Evolutionary conservation across 1,140 invertebrate species (phyloP), one percentile per base, ranked within the genome.

Genomic region (Tetraneura akinire): DNA sequence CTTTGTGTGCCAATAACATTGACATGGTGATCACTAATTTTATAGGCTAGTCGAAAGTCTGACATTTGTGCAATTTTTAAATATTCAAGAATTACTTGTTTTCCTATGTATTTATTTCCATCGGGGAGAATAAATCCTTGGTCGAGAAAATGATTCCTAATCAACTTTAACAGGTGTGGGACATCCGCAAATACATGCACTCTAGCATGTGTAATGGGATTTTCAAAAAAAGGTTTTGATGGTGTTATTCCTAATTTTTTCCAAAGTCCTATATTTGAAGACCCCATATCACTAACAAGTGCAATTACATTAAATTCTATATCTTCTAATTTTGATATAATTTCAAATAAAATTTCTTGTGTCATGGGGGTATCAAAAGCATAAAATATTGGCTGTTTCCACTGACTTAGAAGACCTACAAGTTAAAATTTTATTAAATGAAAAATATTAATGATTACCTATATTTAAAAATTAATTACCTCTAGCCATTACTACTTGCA

Each of bases 81-180:
- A 49, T 49, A 49, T 16, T 49, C 47, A 16, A 16, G 13, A 49
- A 49, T 49, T 16, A 49, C 18, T 49, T 49, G 47, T 5, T 16
- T 49, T 49, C 47, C 47, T 16, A 49, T 49, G 18, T 16, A 49
- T 49, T 49, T 16, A 16, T 49, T n/a, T n/a, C n/a, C n/a, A 49
- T 49, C 18, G 14, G 47, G 5, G 18, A 49, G 18, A 16, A 49
- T 16, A 49, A 49, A 49, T 49, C 47, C 47, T 49, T 16, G 14
- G 18, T 49, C 47, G 18, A 60, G 11, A 60, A 60, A 60, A 60
- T 60, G 55, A 60, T 60, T 60, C 21, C 55, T 60, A 60, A 26
- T 26, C 21, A 60, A 60, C n/a, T 60, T 60, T 60, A 60, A 60
- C n/a, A 60, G n/a, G 55, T 60, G 55, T 18, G 55, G 55, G n/a